phyloP scores from a whole-genome alignment of 2,888 invertebrate species.

The Orthosia cruda region DNA sequence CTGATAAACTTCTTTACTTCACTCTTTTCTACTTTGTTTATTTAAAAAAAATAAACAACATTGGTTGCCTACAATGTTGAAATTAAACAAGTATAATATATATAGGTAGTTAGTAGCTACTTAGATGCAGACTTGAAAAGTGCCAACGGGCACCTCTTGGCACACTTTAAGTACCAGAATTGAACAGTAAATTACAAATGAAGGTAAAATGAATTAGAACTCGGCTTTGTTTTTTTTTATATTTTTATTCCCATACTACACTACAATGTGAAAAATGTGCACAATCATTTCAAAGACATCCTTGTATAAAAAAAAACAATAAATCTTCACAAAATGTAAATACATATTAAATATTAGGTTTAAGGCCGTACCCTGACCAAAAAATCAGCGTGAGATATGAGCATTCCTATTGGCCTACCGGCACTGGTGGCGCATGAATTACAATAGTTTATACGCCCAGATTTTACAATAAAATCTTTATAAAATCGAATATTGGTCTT shows the following conservation, averaged over 20 bases:
- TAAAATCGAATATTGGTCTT: too few relatives aligned
- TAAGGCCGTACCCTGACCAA: background rate
- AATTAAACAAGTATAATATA: background rate
- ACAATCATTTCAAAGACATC: slow-evolving; percentile 24
- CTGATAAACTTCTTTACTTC: background rate
- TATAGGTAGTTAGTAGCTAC: background rate
- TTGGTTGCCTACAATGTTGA: too few relatives aligned
- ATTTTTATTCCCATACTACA: slow-evolving; percentile 12
- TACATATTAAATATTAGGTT: background rate
- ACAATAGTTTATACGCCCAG: too few relatives aligned
- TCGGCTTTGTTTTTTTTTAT: background rate
- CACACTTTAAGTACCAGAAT: background rate
- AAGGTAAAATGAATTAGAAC: background rate
- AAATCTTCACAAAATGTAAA: background rate
- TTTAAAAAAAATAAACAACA: too few relatives aligned
- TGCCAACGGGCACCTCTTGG: background rate
- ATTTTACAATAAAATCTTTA: too few relatives aligned
- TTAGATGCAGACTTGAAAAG: background rate
- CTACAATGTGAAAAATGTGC: background rate
- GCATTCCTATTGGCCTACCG: too few relatives aligned
- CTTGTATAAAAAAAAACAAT: background rate
- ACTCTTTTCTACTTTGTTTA: background rate
- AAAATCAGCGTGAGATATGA: too few relatives aligned
- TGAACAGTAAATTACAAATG: background rate
- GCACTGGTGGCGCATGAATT: too few relatives aligned